These are phyloP conservation scores for Drosophila seclusa DNA, from an alignment of 2,888 invertebrate species.

Conservation along the genomic window DNA sequence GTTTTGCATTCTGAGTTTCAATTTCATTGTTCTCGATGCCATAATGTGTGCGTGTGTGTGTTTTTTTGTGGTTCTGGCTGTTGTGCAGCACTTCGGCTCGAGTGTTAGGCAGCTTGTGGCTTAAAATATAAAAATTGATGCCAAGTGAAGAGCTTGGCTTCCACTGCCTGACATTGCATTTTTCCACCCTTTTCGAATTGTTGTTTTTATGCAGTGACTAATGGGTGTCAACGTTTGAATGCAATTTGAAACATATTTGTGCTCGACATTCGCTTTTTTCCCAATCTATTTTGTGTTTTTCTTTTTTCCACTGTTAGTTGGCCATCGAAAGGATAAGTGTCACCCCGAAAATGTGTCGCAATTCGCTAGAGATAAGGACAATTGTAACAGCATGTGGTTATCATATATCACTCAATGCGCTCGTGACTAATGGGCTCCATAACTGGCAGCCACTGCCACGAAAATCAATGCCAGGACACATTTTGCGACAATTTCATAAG, in stretches of 20 bases:
- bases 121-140: conserved; percentile 79
- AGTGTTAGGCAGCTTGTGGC: conserved; percentile 71
- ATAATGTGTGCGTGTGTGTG: background rate
- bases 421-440: conserved; percentile 66
- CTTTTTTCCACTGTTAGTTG: conserved; percentile 12
- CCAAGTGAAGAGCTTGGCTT: conserved; percentile 68
- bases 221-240: conserved; percentile 76
- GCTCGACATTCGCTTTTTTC: conserved; percentile 31
- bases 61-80: conserved; percentile 15
- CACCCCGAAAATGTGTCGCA: conserved; percentile 4
- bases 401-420: conserved; percentile 71
- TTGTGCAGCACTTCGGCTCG: conserved; percentile 39
- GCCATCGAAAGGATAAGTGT: conserved; percentile 25
- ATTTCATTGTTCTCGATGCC: conserved; percentile 70
- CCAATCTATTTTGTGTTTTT: conserved; percentile 7
- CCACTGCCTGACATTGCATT: conserved; percentile 22
- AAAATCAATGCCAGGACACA: conserved; percentile 67
- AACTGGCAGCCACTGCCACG: conserved; percentile 33
- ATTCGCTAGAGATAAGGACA: conserved; percentile 31
- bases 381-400: conserved; percentile 56
- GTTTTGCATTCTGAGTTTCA: conserved; percentile 65
- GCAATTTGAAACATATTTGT: conserved; percentile 74
- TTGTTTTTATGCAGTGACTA: conserved; percentile 47
- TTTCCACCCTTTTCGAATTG: conserved; percentile 45
- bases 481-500: conserved; percentile 63